phyloP scores from a whole-genome alignment of 2,888 invertebrate species.

The Polietes domitor region DNA sequence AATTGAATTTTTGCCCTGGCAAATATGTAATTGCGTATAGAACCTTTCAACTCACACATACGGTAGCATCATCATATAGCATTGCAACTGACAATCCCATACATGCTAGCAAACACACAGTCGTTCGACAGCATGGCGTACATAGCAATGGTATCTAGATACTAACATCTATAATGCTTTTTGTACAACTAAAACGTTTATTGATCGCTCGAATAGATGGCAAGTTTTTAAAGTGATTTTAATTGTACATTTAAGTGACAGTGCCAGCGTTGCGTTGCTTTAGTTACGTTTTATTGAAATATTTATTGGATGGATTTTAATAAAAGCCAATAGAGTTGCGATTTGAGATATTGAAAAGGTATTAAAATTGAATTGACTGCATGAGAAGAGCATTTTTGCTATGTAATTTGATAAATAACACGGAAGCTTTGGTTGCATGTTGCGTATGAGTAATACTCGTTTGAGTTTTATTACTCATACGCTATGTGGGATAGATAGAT shows the following conservation, averaged over 20 bases:
- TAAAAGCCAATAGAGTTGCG: neutral
- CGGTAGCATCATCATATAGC: neutral
- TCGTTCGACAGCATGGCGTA: neutral
- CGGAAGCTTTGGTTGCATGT: too few species aligned
- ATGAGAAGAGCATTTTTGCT: too few species aligned
- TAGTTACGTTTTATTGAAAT: neutral
- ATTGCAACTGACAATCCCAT: neutral
- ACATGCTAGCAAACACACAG: neutral
- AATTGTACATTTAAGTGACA: neutral
- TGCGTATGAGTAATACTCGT: too few species aligned
- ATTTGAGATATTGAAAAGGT: too few species aligned
- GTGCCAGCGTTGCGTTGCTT: neutral
- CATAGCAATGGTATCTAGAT: neutral
- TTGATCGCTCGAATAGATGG: neutral
- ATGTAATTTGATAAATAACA: too few species aligned
- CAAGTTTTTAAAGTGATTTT: neutral
- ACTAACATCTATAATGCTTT: neutral
- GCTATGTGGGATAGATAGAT: too few species aligned
- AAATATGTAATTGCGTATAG: constrained; percentile 44
- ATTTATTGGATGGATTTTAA: neutral
- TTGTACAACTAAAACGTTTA: neutral
- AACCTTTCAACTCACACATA: constrained; percentile 13
- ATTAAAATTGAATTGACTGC: too few species aligned
- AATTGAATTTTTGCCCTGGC: constrained; percentile 56
- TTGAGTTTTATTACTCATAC: too few species aligned